These are phyloP conservation scores for Hemicordylus capensis DNA, from an alignment of 2,113 vertebrate genomes.

Conservation along the genomic window DNA sequence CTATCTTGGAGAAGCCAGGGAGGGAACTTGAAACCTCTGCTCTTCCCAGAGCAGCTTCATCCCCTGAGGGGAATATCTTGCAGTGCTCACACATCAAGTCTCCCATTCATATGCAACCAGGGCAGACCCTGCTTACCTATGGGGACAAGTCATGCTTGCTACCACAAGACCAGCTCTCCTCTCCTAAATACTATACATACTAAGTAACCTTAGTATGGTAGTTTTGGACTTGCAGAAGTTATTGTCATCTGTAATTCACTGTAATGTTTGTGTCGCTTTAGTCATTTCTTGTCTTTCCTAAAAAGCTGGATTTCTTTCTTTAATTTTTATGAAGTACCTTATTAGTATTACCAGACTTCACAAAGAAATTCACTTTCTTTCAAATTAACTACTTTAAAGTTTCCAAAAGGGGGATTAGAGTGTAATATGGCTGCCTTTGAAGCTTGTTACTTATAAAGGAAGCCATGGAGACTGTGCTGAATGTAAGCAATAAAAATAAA, in stretches of 20 bases:
- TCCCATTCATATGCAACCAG: too few relatives aligned
- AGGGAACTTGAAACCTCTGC: too few relatives aligned
- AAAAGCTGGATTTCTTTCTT: neutral
- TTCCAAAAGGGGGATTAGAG: neutral
- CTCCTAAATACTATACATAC: too few relatives aligned
- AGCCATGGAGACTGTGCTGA: neutral
- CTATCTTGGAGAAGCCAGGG: too few relatives aligned
- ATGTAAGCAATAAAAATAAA: neutral
- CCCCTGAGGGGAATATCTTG: too few relatives aligned
- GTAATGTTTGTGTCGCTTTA: neutral
- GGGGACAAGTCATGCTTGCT: too few relatives aligned
- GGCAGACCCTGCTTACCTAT: too few relatives aligned
- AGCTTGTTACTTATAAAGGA: neutral
- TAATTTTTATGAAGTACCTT: conserved; percentile 3
- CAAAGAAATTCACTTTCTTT: neutral
- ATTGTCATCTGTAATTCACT: neutral
- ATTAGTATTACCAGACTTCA: neutral
- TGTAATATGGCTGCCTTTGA: neutral
- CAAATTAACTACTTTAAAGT: neutral
- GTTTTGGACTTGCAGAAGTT: neutral
- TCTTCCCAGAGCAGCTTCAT: too few relatives aligned
- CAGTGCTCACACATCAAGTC: too few relatives aligned
- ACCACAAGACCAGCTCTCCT: too few relatives aligned
- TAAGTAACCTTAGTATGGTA: too few relatives aligned
- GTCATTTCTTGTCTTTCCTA: neutral